A percentile compares a stretch with the other conserved stretches of the same genome.
These are phyloP conservation scores for Tetragonula clypearis DNA, from an alignment of 1,140 invertebrate species.

Conservation along the genomic window DNA sequence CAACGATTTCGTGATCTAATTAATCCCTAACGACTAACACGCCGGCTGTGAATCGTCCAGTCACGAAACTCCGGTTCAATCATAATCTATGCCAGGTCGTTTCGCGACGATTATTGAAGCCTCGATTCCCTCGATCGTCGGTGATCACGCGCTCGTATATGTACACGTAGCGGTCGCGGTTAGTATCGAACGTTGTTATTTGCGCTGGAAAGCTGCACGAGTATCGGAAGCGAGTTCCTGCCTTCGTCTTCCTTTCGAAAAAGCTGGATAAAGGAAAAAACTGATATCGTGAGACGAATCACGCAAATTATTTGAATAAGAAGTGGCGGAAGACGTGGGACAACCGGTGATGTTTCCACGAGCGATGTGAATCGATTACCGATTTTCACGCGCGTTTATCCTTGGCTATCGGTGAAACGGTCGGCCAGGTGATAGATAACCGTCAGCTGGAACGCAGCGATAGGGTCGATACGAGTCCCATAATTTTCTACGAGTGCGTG, in stretches of 20 bases:
- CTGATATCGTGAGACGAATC: conserved; percentile 12
- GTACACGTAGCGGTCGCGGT: neutral
- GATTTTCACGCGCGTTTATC: conserved; percentile 63
- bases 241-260: neutral
- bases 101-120: neutral
- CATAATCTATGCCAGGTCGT: conserved; percentile 1
- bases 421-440: conserved; percentile 31
- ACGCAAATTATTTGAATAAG: conserved; percentile 43
- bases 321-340: conserved; percentile 36
- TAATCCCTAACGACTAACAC: neutral
- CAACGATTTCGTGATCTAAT: neutral
- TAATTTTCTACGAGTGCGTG: conserved; percentile 5
- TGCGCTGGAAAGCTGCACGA: conserved; percentile 21
- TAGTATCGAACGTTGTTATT: conserved; percentile 37
- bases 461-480: neutral
- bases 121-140: neutral
- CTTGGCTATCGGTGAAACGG: conserved; percentile 39
- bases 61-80: neutral
- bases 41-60: neutral
- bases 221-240: neutral
- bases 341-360: conserved; percentile 39
- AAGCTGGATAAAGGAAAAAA: neutral
- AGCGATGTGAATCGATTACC: conserved; percentile 46
- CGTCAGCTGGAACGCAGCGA: conserved; percentile 31
- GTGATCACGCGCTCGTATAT: neutral